A percentile compares a stretch with the other conserved stretches of the same genome.
These are phyloP conservation scores for Probaryconus sp. DNA, from an alignment of 1,140 invertebrate genomes.

Conservation along the genomic window DNA sequence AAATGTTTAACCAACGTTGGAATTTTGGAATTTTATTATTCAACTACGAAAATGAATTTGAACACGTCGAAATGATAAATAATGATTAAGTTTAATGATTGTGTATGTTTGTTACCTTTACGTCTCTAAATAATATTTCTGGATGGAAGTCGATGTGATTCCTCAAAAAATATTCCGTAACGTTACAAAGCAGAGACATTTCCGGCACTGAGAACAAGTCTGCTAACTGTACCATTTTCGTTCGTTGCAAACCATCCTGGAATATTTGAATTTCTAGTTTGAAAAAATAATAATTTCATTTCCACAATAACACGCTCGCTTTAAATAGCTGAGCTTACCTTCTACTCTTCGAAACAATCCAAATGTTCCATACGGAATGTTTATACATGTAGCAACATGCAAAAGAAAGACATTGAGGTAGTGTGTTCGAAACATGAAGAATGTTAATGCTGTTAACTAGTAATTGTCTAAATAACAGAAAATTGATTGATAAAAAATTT, in stretches of 20 bases:
- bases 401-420: constrained; percentile 61
- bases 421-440: constrained; percentile 14
- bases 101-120: constrained; percentile 84
- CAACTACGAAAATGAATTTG: too few species aligned
- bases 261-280: constrained; percentile 11
- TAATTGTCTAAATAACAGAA: background rate
- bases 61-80: too few species aligned
- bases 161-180: constrained; percentile 93
- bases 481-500: background rate
- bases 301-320: background rate
- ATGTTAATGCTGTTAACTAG: background rate
- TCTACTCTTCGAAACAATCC: constrained; percentile 59
- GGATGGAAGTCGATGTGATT: constrained; percentile 96
- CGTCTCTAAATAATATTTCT: constrained; percentile 96
- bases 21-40: too few species aligned
- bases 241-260: constrained; percentile 69
- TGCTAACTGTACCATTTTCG: constrained; percentile 95
- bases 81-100: background rate
- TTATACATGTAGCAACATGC: constrained; percentile 60
- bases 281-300: background rate
- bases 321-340: constrained; percentile 59
- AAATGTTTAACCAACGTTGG: too few species aligned
- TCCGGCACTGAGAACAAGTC: constrained; percentile 98
- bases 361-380: constrained; percentile 59
- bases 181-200: constrained; percentile 95